A percentile compares a stretch with the other conserved stretches of the same genome.
phyloP scores from a whole-genome alignment of 1,140 invertebrate genomes.

The Elymnias hypermnestra region DNA sequence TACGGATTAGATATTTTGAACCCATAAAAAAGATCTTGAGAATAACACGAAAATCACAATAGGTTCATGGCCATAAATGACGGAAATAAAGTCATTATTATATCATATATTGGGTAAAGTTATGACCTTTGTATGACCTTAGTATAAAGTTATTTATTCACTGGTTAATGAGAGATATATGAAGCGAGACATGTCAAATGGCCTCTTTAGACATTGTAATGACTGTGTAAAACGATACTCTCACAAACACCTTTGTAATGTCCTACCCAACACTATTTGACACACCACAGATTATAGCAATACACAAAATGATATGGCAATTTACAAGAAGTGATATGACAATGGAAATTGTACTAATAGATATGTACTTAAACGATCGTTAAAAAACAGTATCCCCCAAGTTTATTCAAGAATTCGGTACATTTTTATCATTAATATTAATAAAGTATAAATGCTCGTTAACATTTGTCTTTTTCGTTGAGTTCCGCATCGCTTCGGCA shows the following conservation, averaged over 20 bases:
- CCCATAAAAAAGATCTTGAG: too few species aligned
- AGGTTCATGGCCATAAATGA: too few species aligned
- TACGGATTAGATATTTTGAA: too few species aligned
- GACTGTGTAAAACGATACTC: constrained; percentile 1
- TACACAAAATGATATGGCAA: constrained; percentile 72
- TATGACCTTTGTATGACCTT: too few species aligned
- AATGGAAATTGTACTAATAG: constrained; percentile 69
- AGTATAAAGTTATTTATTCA: too few species aligned
- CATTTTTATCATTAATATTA: constrained; percentile 35
- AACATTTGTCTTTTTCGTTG: constrained; percentile 71
- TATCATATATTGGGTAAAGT: too few species aligned
- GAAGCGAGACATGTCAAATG: too few species aligned
- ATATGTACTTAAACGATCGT: constrained; percentile 70
- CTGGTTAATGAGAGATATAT: too few species aligned
- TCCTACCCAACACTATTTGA: constrained; percentile 31
- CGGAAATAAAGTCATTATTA: too few species aligned
- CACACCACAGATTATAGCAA: constrained; percentile 48
- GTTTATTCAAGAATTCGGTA: constrained; percentile 63
- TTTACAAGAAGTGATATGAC: constrained; percentile 73
- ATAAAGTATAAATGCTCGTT: constrained; percentile 66
- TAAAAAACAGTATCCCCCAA: constrained; percentile 37
- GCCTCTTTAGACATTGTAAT: constrained; percentile 19
- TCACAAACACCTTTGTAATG: background rate
- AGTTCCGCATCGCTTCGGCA: constrained; percentile 46
- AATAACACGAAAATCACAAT: too few species aligned